Evolutionary conservation across 2,888 invertebrate genomes (phyloP), one percentile per base, ranked within the genome.

Genomic region (Hymenopus coronatus): DNA sequence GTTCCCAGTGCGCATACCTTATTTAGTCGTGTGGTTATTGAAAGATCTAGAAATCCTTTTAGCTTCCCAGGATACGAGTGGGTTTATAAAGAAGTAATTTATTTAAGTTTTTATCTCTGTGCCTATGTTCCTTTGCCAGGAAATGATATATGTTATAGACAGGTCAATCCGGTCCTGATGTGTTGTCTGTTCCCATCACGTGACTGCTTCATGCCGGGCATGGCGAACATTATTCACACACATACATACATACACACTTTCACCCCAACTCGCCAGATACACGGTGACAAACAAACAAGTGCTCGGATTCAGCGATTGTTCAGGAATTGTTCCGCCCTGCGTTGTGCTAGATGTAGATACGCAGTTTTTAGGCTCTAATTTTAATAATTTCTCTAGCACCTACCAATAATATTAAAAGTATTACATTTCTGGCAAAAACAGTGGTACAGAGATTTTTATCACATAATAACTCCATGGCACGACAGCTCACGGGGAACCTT

Each of bases 141-240:
- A 28, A 88, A 83, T 27, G 84, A 84, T 40, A 33, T 85, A 40
- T 88, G 81, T 85, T 70, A 85, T 54, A 82, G 85, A 88, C 88
- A 40, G 82, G 88, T 85, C 88, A 85, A 82, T 88, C 88, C 88
- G 88, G 88, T 85, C 85, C 83, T 70, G 85, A 82, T 86, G 28
- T 86, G 86, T 28, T 70, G 85, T 46, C 85, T 54, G 85, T 12
- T 27, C 85, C n/a, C 28, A 85, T 70, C 86, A 86, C 81, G 81
- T 81, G 81, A 86, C 20, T 54, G 54, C 27, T 46, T 54, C 85
- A 46, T 54, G 33, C 84, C 40, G 12, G 54, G 20, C 54, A 70
- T 70, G 54, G 20, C 27, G 84, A 28, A 86, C 28, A 86, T 81
- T 86, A 86, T 86, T 86, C 86, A 86, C 54, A 27, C 81, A 28